Conservation (phyloP, 2,888 invertebrate species). For the Plebejus argus region DNA sequence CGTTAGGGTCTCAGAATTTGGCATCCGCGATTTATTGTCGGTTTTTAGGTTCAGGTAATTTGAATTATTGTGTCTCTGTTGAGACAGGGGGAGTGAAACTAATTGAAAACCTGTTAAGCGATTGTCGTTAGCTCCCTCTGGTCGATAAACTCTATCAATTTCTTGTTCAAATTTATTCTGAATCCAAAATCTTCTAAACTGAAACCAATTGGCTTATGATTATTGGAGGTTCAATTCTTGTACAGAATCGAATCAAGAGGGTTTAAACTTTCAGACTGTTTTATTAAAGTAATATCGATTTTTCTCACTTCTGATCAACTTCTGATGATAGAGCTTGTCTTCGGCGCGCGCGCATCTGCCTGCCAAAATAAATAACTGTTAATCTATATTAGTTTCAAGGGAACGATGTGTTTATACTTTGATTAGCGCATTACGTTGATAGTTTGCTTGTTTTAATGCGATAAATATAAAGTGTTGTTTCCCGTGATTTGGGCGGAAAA, state of each 20-base stretch:
- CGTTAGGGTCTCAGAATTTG: slow-evolving; percentile 59
- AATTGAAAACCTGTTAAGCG: background rate
- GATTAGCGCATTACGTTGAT: slow-evolving; percentile 28
- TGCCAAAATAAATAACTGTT: slow-evolving; percentile 75
- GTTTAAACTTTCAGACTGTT: background rate
- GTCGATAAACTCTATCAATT: background rate
- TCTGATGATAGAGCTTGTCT: slow-evolving; percentile 70
- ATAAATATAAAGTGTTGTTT: slow-evolving; percentile 12
- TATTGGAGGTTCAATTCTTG: background rate
- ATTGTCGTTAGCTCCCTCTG: background rate
- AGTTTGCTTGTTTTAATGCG: slow-evolving; percentile 14
- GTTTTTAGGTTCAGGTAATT: slow-evolving; percentile 1
- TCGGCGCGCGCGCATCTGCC: slow-evolving; percentile 66
- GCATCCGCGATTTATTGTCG: background rate
- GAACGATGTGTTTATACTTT: slow-evolving; percentile 18
- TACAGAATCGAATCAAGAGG: too few species aligned
- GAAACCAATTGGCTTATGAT: background rate
- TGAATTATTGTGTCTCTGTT: background rate
- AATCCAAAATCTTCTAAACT: background rate
- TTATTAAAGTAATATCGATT: slow-evolving; percentile 27
- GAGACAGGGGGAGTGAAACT: background rate
- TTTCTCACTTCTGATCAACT: slow-evolving; percentile 44
- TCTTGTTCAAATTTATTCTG: background rate
- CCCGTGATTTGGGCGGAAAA: background rate
- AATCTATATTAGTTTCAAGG: slow-evolving; percentile 45